Percentiles rank a stretch among this genome's conserved stretches.
Evolutionary conservation across 2,797 vertebrate genomes (phyloP).

Genomic region (Myripristis murdjan): DNA sequence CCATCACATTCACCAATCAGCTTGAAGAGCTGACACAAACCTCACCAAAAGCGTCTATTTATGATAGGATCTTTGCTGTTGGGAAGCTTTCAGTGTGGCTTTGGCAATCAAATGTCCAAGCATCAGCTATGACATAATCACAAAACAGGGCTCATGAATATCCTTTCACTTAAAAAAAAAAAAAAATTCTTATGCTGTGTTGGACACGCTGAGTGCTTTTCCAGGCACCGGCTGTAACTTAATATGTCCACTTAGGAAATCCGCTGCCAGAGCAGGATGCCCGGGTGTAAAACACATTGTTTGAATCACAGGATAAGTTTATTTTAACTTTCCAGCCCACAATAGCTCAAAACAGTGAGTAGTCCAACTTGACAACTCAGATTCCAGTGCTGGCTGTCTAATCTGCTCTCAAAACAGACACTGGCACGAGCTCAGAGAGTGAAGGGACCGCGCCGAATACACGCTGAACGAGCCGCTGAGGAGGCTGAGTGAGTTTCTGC

Average conservation of each 20-base stretch:
- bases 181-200: too few species aligned
- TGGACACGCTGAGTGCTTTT: not conserved
- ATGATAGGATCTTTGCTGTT: not conserved
- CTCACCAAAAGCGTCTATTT: constrained; percentile 7
- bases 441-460: too few species aligned
- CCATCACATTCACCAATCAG: constrained; percentile 61
- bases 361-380: not conserved
- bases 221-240: not conserved
- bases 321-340: not conserved
- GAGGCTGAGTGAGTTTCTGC: too few species aligned
- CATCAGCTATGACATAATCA: not conserved
- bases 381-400: not conserved
- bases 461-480: not conserved
- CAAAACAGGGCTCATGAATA: not conserved
- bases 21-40: not conserved
- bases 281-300: constrained; percentile 3
- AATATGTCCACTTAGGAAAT: constrained; percentile 7
- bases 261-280: not conserved
- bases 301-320: not conserved
- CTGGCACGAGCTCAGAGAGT: too few species aligned
- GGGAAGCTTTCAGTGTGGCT: not conserved
- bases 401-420: too few species aligned
- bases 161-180: too few species aligned
- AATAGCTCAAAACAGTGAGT: not conserved
- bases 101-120: not conserved